Evolutionary conservation across 2,113 vertebrate species (phyloP).

Genomic region (Myocastor coypus): DNA sequence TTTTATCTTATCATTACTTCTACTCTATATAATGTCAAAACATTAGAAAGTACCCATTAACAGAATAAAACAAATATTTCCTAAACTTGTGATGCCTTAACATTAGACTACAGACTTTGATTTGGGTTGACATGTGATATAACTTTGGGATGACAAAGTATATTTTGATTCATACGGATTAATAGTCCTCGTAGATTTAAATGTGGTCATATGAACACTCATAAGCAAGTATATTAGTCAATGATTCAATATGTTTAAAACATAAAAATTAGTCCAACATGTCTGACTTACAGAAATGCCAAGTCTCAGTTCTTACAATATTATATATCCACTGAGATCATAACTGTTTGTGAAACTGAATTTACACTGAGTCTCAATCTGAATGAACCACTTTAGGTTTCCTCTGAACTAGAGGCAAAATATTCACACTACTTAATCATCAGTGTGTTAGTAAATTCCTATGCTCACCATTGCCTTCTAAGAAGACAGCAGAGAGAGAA

Average conservation of each 20-base stretch:
- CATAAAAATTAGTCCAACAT: conserved; percentile 20
- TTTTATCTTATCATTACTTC: background rate
- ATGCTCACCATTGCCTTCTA: background rate
- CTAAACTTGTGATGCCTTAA: background rate
- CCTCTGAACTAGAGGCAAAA: background rate
- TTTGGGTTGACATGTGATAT: conserved; percentile 20
- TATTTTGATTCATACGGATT: background rate
- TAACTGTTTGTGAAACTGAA: conserved; percentile 36
- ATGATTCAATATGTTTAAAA: conserved; percentile 31
- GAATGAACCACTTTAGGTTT: conserved; percentile 11
- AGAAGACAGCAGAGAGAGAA: background rate
- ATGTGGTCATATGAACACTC: background rate
- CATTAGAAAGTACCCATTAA: conserved; percentile 15
- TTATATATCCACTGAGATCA: conserved; percentile 8
- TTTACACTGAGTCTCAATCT: conserved; percentile 22
- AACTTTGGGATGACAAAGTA: background rate
- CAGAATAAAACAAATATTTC: conserved; percentile 21
- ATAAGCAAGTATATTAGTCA: conserved; percentile 2
- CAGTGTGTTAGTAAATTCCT: background rate
- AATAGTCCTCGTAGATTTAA: background rate
- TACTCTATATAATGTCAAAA: background rate
- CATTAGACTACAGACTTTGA: background rate
- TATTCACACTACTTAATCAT: background rate
- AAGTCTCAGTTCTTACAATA: background rate
- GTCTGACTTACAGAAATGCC: background rate